phyloP scores from a whole-genome alignment of 2,113 vertebrate genomes.

The Numenius arquata region DNA sequence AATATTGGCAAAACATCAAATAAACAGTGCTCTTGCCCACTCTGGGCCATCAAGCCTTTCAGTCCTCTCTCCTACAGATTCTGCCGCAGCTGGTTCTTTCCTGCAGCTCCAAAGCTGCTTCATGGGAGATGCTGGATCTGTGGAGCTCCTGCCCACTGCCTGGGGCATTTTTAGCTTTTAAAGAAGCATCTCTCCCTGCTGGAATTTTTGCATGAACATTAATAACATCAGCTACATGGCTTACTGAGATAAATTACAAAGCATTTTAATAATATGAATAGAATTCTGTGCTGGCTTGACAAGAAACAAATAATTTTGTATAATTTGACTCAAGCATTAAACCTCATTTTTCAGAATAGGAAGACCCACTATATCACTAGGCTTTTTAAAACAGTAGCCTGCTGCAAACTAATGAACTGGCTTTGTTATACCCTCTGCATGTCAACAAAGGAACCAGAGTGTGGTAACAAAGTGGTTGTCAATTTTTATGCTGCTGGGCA shows the following conservation, averaged over 20 bases:
- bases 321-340: not conserved
- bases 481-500: not conserved
- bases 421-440: not conserved
- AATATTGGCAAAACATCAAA: not conserved
- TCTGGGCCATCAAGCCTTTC: not conserved
- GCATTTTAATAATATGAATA: not conserved
- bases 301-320: not conserved
- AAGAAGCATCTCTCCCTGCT: not conserved
- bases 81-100: not conserved
- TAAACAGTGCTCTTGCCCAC: not conserved
- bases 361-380: not conserved
- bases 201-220: not conserved
- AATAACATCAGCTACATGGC: not conserved
- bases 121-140: not conserved
- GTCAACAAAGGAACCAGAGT: not conserved
- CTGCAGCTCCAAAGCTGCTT: not conserved
- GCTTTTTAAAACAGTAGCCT: not conserved
- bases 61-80: not conserved
- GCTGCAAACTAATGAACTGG: not conserved
- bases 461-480: accelerated
- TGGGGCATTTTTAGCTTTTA: not conserved
- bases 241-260: not conserved
- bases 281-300: not conserved
- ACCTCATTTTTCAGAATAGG: not conserved
- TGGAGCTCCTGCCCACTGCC: not conserved